Conservation (phyloP, 2,113 vertebrate genomes). For the Alexandromys fortis region DNA sequence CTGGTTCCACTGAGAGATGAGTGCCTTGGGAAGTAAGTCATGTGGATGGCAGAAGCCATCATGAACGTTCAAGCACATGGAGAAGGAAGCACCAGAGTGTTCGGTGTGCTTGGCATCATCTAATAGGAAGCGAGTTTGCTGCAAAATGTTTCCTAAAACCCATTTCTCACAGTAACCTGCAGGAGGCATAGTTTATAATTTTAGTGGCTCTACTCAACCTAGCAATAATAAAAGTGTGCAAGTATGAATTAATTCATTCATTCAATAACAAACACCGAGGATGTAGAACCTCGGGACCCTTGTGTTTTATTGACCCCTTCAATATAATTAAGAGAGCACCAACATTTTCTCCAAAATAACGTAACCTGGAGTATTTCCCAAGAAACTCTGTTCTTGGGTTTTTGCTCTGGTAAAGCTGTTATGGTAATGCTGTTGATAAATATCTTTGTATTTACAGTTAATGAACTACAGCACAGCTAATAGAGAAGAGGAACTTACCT, state of each 20-base stretch:
- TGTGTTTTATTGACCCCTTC: not conserved
- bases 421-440: constrained; percentile 43
- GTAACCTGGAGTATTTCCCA: not conserved
- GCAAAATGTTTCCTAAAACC: not conserved
- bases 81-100: not conserved
- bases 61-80: not conserved
- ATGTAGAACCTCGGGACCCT: not conserved
- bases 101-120: not conserved
- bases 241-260: constrained; percentile 3
- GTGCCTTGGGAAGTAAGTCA: not conserved
- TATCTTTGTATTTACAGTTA: constrained; percentile 43
- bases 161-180: not conserved
- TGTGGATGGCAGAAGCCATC: not conserved
- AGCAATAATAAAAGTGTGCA: not conserved
- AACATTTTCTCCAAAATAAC: not conserved
- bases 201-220: not conserved
- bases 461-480: constrained; percentile 33
- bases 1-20: not conserved
- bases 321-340: constrained; percentile 1
- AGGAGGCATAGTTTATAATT: not conserved
- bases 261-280: not conserved
- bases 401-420: constrained; percentile 51
- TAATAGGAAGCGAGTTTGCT: not conserved
- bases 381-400: not conserved
- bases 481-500: not conserved